Conservation (phyloP, 2,113 vertebrate genomes). For the Psephotus haematonotus region DNA sequence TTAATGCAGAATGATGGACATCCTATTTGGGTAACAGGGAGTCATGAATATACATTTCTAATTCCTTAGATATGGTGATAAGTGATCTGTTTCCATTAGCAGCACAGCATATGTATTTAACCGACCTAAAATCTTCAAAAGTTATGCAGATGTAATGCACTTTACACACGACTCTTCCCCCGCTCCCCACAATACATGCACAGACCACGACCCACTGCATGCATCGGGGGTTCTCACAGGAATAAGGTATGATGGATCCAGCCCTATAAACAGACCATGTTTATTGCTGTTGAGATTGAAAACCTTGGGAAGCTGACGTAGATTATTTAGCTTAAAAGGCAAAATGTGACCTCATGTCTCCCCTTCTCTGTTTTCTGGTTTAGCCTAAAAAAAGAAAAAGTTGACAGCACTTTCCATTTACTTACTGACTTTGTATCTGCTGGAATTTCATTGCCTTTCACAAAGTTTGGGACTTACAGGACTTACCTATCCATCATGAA, state of each 20-base stretch:
- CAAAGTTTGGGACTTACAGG: background rate
- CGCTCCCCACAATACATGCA: background rate
- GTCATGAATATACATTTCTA: constrained; percentile 32
- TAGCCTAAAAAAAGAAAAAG: background rate
- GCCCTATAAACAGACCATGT: background rate
- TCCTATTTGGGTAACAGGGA: constrained; percentile 7
- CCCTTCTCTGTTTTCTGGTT: background rate
- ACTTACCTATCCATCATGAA: background rate
- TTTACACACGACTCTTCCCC: background rate
- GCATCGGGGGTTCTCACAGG: background rate
- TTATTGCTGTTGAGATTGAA: background rate
- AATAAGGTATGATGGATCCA: background rate
- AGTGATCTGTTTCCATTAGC: background rate
- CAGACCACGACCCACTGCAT: background rate
- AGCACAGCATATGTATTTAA: background rate
- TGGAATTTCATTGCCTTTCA: background rate
- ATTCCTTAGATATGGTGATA: constrained; percentile 30
- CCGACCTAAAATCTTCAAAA: background rate
- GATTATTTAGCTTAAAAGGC: constrained; percentile 31
- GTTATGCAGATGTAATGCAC: background rate
- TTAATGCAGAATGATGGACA: constrained; percentile 21
- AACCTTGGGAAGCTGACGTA: background rate
- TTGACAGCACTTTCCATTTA: background rate
- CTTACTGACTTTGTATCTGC: background rate
- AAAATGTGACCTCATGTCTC: background rate